These are phyloP conservation scores for Bombus confusus DNA, from an alignment of 1,140 invertebrate genomes.

Conservation along the genomic window DNA sequence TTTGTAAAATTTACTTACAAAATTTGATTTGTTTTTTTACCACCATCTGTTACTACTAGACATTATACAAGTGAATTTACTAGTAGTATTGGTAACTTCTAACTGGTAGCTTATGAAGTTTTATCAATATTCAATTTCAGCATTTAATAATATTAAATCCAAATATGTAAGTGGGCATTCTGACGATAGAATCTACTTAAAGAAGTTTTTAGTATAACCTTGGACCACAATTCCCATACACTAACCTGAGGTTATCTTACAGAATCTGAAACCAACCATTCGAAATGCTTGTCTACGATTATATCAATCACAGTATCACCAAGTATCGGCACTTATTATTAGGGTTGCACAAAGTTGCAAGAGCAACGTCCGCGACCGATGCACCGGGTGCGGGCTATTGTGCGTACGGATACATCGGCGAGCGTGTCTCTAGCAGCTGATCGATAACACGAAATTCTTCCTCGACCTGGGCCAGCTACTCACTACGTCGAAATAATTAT, in stretches of 20 bases:
- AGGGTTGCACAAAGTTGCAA: neutral
- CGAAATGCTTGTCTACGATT: neutral
- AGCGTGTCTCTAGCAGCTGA: constrained; percentile 37
- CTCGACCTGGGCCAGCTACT: constrained; percentile 26
- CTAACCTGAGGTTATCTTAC: neutral
- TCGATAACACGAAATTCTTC: constrained; percentile 49
- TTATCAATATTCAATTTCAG: too few species aligned
- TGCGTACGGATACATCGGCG: constrained; percentile 36
- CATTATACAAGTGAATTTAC: too few species aligned
- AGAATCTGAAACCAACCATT: neutral
- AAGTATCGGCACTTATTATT: neutral
- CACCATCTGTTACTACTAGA: too few species aligned
- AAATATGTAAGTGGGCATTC: neutral
- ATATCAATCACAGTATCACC: neutral
- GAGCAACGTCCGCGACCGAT: neutral
- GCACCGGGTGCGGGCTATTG: constrained; percentile 35
- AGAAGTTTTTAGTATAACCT: neutral
- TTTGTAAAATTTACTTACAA: too few species aligned
- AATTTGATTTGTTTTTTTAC: too few species aligned
- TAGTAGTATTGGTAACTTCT: too few species aligned
- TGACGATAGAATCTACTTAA: too few species aligned
- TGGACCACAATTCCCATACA: neutral
- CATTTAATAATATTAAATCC: neutral
- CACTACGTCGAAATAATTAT: neutral
- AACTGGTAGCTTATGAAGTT: too few species aligned